These are phyloP conservation scores for Crotalus horridus DNA, from an alignment of 2,113 vertebrate species.

Conservation along the genomic window DNA sequence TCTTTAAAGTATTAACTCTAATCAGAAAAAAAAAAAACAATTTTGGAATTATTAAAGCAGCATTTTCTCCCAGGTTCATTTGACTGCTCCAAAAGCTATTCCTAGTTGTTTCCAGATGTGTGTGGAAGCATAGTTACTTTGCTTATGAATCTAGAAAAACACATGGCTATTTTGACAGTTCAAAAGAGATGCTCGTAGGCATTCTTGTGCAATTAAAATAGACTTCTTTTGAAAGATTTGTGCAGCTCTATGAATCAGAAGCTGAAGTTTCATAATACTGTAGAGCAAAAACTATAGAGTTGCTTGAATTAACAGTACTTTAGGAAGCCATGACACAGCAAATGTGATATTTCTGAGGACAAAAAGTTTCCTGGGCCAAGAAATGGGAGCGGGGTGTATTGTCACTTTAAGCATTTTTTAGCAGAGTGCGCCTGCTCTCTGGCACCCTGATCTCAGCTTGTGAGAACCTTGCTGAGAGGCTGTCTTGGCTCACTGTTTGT, in stretches of 20 bases:
- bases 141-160: neutral
- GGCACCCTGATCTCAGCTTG: neutral
- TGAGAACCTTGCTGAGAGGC: neutral
- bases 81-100: neutral
- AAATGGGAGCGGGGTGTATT: neutral
- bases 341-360: neutral
- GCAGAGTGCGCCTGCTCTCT: neutral
- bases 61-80: neutral
- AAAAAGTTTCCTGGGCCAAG: neutral
- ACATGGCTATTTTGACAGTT: neutral
- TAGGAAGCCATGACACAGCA: neutral
- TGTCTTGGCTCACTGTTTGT: neutral
- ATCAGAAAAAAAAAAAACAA: neutral
- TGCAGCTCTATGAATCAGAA: neutral
- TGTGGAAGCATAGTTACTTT: neutral
- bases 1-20: neutral
- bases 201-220: neutral
- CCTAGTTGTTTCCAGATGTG: neutral
- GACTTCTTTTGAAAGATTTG: neutral
- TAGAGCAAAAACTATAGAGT: neutral
- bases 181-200: neutral
- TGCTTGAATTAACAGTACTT: neutral
- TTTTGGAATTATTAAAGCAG: neutral
- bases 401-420: constrained; percentile 6
- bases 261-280: neutral